Base-by-base conservation (phyloP, 2,888 invertebrate genomes). In the Acronicta psi region DNA sequence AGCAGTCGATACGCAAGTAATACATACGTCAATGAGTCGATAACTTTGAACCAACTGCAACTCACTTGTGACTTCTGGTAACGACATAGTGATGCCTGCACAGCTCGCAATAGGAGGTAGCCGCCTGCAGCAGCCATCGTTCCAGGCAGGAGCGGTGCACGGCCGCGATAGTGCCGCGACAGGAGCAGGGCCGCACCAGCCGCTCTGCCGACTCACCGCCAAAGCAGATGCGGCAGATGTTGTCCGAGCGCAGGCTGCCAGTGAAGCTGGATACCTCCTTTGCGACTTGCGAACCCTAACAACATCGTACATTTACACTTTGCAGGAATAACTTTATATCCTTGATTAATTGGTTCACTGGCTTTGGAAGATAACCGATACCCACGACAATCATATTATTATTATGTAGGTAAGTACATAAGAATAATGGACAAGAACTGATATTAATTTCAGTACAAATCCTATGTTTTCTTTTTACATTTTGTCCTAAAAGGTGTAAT, bases 141-240 rank as follows among this genome's bases (percentile, higher is more conserved):
- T 94, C 93, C 38, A 94, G 88, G 76, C 93, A 94, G 66, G 88
- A 60, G 80, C 93, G 90, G 84, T 94, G 93, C 72, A 94, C 93
- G 62, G 91, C 91, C 54, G 93, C 93, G 77, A 94, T 88, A 77
- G 93, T 94, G 51, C 93, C 93, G 68, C 93, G 88, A 75, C 93
- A 94, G 2, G 87, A 86, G 85, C 93, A 94, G 54, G 93, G 93
- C 79, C 90, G 87, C 80, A 93, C 93, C 73, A 94, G 88, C 40
- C 91, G 88, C 88, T 92, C 94, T 9, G 89, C 85, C 5, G 91
- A 92, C 84, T 86, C 90, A 55, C 93, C 93, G 65, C 93, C 93
- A 85, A 93, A 93, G 80, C 94, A 93, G 74, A 94, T 94, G 73
- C 94, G 92, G 75, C 94, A 94, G 77, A 94, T 93, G 82, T 85